Evolutionary conservation across 2,113 vertebrate species (phyloP), one percentile per base, ranked within the genome.

Genomic region (Gavialis gangeticus): DNA sequence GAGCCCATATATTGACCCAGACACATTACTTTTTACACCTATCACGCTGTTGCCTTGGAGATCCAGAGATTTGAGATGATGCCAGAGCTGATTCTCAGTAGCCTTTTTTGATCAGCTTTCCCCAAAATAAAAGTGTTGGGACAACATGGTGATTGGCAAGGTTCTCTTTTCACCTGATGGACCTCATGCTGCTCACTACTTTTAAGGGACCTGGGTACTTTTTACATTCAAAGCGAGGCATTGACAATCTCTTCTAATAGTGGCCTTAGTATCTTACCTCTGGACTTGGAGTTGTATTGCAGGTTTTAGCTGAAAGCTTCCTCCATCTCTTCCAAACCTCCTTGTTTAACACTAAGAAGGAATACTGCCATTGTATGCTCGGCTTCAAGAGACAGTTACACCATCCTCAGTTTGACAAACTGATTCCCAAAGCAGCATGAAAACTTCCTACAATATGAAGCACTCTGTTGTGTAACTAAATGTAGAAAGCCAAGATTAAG

Each of bases 181-280:
- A 2, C 27, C 34, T 25, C 4, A 1, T 4, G 3, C 0, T n/a
- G 54, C 25, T 91, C 5, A 0, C 25, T 75, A 1, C 16, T 24
- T 9, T 46, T 15, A 73, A 46, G 69, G 34, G 14, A 71, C 37
- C 11, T 22, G 22, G 34, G 69, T 37, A 46, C 12, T 13, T 46
- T 46, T 19, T 73, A 21, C 12, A 13, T 22, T 13, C 69, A 37
- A 73, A 73, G 46, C 19, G 21, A 73, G 25, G 69, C 34, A 25
- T 15, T 24, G 21, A 73, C 25, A 4, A 22, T 11, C 67, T 71
- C 34, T 12, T 73, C 69, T 73, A 46, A 73, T 37, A 71, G 34
- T 22, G 24, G 57, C 37, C n/a, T 58, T 4, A 11, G 19, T 15
- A 34, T 77, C 37, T 80, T 66, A 5, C 58, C 91, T 89, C 28